Base-by-base conservation (phyloP, 35 echinoderm and acorn worm species). In the Apostichopus japonicus region DNA sequence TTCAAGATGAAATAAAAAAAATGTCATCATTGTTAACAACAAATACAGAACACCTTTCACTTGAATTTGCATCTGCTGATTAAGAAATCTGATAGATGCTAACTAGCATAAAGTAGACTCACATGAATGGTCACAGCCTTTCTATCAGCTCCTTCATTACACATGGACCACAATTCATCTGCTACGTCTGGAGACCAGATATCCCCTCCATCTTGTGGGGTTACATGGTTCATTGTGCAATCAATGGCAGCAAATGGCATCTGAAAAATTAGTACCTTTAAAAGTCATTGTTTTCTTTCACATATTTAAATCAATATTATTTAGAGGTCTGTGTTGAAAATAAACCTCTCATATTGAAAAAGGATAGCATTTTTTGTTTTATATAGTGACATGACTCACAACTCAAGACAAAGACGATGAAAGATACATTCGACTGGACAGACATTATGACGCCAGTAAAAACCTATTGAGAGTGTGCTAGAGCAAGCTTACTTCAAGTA, bases 241-340 rank as follows among this genome's bases (percentile, higher is more conserved):
- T 90, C 56, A 23, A 94, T 86, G 5, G 93, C 93, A 73, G 88
- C 87, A 79, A 94, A 94, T 33, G 93, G 93, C 9, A 94, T 70
- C 93, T 94, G 55, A 23, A 67, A 78, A 79, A 63, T 78, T 2
- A 78, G 33, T 44, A 44, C 2, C 33, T 44, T 44, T 44, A 44
- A 44, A 44, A 44, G 33, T 44, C 33, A 44, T 75, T 17, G 71
- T 75, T 75, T 75, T 75, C 71, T 75, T 17, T 75, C 71, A 75
- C 33, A 44, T 44, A 44, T 44, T 44, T 44, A 44, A 44, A 44
- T 44, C 33, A 44, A 44, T 44, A 44, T 44, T 44, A 44, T 44
- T 44, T 44, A 44, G 33, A 44, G 33, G 33, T 44, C 33, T 44
- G 33, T 44, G 33, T 44, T 44, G 33, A 44, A 44, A 44, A 44